A percentile compares a stretch with the other conserved stretches of the same genome.
Conservation (phyloP, 2,888 invertebrate species). For the Eristalis tenax region DNA sequence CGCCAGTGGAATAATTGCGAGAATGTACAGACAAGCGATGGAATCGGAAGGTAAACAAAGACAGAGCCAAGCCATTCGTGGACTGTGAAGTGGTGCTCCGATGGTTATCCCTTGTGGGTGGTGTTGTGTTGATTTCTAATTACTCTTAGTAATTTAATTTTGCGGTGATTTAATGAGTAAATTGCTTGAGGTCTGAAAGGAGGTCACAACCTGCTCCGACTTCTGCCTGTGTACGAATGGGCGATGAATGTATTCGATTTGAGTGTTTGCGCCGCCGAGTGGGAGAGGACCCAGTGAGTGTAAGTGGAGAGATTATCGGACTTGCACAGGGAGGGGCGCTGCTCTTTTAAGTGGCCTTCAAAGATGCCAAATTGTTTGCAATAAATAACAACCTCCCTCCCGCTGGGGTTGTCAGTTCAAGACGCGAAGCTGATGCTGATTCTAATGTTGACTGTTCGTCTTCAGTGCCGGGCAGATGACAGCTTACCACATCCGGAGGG, state of each 20-base stretch:
- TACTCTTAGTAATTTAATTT: conserved; percentile 63
- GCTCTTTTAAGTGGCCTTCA: neutral
- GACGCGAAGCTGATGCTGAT: too few relatives aligned
- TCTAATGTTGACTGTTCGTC: too few relatives aligned
- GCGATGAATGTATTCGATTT: neutral
- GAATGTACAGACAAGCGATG: conserved; percentile 36
- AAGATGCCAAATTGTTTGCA: neutral
- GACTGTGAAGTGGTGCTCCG: neutral
- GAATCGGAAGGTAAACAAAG: conserved; percentile 38
- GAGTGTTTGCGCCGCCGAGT: neutral
- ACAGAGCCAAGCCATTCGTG: neutral
- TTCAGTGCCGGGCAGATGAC: too few relatives aligned
- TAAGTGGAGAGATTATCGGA: neutral
- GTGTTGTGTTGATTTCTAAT: conserved; percentile 62
- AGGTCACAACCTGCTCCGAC: conserved; percentile 13
- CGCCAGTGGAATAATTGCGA: conserved; percentile 37
- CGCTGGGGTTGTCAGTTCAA: too few relatives aligned
- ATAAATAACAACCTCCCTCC: neutral
- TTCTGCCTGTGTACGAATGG: neutral
- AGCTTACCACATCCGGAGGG: too few relatives aligned
- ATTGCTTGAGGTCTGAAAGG: conserved; percentile 46
- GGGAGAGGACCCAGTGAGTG: too few relatives aligned
- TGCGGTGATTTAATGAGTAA: conserved; percentile 63
- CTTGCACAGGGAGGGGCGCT: neutral
- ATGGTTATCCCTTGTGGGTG: conserved; percentile 9